Percentiles rank a stretch among this genome's conserved stretches.
phyloP scores from a whole-genome alignment of 2,888 invertebrate genomes.

The Onchidella celtica region DNA sequence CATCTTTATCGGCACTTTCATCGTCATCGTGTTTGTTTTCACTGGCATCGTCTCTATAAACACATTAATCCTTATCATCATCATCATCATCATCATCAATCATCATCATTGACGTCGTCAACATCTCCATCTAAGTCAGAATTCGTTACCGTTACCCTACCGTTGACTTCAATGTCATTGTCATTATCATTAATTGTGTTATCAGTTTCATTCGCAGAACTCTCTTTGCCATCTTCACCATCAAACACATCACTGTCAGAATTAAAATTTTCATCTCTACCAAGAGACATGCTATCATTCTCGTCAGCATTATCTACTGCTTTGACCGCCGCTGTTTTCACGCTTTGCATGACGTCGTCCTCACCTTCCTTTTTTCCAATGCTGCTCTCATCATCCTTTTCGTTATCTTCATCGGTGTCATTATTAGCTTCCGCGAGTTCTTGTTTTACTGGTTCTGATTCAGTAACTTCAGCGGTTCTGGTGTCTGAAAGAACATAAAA shows the following conservation, averaged over 20 bases:
- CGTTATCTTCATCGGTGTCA: background rate
- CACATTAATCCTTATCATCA: slow-evolving; percentile 13
- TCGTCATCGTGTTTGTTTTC: background rate
- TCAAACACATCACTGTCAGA: background rate
- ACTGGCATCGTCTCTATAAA: background rate
- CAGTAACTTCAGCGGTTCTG: too few relatives aligned
- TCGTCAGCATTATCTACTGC: background rate
- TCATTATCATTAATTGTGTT: slow-evolving; percentile 6
- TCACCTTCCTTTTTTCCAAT: too few relatives aligned
- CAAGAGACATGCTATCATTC: background rate
- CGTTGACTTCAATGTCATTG: slow-evolving; percentile 1
- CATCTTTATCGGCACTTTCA: background rate
- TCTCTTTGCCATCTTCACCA: slow-evolving; percentile 12
- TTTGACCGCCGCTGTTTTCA: background rate
- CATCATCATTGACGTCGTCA: too few relatives aligned
- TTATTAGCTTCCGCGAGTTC: too few relatives aligned
- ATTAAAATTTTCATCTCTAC: background rate
- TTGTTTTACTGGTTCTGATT: too few relatives aligned
- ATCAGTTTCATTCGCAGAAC: background rate
- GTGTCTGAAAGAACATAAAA: too few relatives aligned
- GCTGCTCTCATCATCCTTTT: background rate
- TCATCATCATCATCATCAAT: slow-evolving; percentile 36
- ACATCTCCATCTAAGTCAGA: too few relatives aligned
- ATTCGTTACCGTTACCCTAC: slow-evolving; percentile 2
- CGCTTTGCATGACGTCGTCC: too few relatives aligned